Base-by-base conservation (phyloP, 2,113 vertebrate species). In the Malurus melanocephalus region DNA sequence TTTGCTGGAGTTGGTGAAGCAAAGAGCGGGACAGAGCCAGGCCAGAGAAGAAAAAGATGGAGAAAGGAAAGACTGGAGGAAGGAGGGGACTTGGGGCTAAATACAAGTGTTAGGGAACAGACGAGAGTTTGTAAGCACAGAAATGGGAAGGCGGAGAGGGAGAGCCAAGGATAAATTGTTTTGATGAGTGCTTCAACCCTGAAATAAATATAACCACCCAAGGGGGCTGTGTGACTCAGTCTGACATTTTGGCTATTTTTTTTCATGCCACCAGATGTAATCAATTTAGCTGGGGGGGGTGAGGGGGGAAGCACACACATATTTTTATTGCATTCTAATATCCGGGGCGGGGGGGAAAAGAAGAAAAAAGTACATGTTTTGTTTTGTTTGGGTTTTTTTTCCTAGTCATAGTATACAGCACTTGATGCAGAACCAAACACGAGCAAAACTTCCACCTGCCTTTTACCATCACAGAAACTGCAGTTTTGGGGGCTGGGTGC, bases 191-290 rank as follows among this genome's bases (percentile, higher is more conserved):
- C 87, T 95, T 91, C 92, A 96, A 72, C 60, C 61, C 89, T 94
- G 94, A 94, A 94, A 96, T 95, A 94, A 95, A 93, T 96, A 91
- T 90, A 95, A 95, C 80, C 88, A 94, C 94, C 93, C 90, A 94
- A 94, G 93, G 93, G 95, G 95, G 90, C 93, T 94, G 78, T 94
- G 83, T 96, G 95, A 95, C 92, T 94, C 94, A 96, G 95, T 87
- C 74, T 94, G 90, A 94, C 83, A 93, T 96, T 95, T 94, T 93
- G 86, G 78, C 74, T 84, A 88, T 93, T 90, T 94, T 96, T 92
- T 93, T 93, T 93, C 52, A 45, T 94, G 95, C 64, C 86, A 96
- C 93, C 93, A 94, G 94, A 93, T 94, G 94, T 55, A 96, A 94
- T 92, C 90, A 94, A 95, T 95, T 96, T 95, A 94, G 85, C 45